phyloP scores from a whole-genome alignment of 2,797 vertebrate genomes.

The Sus cebifrons region DNA sequence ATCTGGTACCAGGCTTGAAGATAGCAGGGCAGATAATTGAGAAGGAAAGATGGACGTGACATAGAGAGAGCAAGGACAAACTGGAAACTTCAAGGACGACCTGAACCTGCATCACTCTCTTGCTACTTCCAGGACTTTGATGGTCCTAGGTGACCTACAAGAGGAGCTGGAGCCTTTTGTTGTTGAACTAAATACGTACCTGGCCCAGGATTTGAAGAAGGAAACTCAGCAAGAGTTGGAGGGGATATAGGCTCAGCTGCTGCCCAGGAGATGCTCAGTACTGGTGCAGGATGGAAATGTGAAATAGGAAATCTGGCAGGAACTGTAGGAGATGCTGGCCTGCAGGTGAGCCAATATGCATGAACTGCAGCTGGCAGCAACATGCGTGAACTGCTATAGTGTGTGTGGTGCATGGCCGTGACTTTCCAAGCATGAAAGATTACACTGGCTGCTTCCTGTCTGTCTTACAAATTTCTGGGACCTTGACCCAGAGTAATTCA shows the following conservation, averaged over 20 bases:
- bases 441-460: not conserved
- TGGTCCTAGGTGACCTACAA: not conserved
- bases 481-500: not conserved
- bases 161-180: not conserved
- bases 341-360: not conserved
- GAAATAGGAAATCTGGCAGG: not conserved
- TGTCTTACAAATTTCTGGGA: not conserved
- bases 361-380: not conserved
- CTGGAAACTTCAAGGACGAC: not conserved
- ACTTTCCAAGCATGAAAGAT: not conserved
- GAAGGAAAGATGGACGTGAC: not conserved
- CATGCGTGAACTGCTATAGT: accelerated
- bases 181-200: not conserved
- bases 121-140: not conserved
- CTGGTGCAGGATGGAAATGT: not conserved
- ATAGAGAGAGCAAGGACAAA: not conserved
- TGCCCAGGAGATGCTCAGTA: not conserved
- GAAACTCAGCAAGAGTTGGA: not conserved
- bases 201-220: not conserved
- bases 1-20: not conserved
- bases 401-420: no score
- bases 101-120: not conserved
- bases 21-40: not conserved
- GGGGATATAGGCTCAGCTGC: not conserved
- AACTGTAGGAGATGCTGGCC: not conserved